A percentile compares a stretch with the other conserved stretches of the same genome.
Conservation (phyloP, 2,888 invertebrate species). For the Taphrorychus bicolor region DNA sequence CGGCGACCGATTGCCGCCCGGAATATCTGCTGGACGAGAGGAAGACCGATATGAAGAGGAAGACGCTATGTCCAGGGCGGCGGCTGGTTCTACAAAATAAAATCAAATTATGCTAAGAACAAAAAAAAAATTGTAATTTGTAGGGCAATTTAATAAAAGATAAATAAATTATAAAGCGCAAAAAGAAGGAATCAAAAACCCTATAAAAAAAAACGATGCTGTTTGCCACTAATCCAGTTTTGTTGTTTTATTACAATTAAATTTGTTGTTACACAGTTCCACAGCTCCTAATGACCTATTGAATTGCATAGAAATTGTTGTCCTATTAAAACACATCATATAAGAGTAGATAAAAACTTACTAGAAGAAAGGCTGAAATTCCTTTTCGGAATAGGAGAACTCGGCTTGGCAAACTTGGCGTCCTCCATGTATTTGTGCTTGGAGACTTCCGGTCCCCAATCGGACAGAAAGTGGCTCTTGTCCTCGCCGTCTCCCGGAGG, state of each 20-base stretch:
- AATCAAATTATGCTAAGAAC: no score
- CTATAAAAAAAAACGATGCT: no score
- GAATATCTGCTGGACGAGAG: slow-evolving; percentile 43
- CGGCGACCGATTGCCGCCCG: slow-evolving; percentile 52
- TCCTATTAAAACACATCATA: no score
- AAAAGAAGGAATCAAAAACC: no score
- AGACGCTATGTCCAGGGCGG: slow-evolving; percentile 52
- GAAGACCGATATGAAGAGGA: slow-evolving; percentile 33
- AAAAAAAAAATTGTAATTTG: not conserved
- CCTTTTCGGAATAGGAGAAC: slow-evolving; percentile 50
- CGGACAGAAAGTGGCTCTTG: slow-evolving; percentile 56
- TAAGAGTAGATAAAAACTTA: slow-evolving; percentile 35
- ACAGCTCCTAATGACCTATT: no score
- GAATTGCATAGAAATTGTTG: no score
- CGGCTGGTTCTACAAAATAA: slow-evolving; percentile 52
- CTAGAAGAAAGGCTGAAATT: slow-evolving; percentile 46
- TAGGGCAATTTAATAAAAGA: not conserved
- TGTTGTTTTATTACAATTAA: no score
- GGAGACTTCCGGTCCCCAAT: slow-evolving; percentile 48
- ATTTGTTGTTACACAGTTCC: no score
- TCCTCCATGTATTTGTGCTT: slow-evolving; percentile 29
- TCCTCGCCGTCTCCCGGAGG: slow-evolving; percentile 86
- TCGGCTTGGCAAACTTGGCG: slow-evolving; percentile 45
- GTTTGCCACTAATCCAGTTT: no score
- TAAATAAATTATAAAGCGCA: no score